Evolutionary conservation across 2,888 invertebrate genomes (phyloP).

Genomic region (Aproaerema taeniolella): DNA sequence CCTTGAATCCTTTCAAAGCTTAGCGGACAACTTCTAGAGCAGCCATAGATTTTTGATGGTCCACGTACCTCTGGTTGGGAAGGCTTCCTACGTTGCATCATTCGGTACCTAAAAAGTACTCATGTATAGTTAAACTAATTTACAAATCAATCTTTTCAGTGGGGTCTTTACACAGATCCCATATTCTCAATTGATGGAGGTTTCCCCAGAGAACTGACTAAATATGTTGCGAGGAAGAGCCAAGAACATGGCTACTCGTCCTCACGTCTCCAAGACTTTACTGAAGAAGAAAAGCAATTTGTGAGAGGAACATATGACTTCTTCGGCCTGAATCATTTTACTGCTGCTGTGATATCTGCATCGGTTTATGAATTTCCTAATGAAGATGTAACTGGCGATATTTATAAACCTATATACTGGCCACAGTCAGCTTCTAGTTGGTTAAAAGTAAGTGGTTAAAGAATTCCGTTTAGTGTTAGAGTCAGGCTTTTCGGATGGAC

Average conservation of each 20-base stretch:
- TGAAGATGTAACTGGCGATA: conserved; percentile 35
- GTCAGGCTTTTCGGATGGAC: too few species aligned
- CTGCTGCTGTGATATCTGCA: conserved; percentile 27
- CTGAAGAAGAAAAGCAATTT: conserved; percentile 34
- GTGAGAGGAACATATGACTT: conserved; percentile 45
- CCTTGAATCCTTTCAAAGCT: background rate
- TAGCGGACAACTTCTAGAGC: too few species aligned
- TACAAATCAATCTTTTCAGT: conserved; percentile 29
- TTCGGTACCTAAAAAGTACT: background rate
- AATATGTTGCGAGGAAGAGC: conserved; percentile 48
- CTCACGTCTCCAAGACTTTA: conserved; percentile 38
- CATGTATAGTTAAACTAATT: background rate
- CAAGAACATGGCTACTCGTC: conserved; percentile 33
- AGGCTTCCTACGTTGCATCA: too few species aligned
- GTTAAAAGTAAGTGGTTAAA: conserved; percentile 47
- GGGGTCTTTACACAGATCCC: conserved; percentile 59
- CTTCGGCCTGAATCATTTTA: conserved; percentile 25
- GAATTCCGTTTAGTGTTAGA: too few species aligned
- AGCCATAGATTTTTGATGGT: too few species aligned
- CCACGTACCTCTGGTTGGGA: too few species aligned
- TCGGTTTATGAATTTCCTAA: conserved; percentile 30
- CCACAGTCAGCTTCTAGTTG: conserved; percentile 35
- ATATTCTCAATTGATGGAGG: conserved; percentile 62
- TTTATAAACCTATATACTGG: conserved; percentile 36
- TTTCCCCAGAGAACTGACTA: conserved; percentile 59